These are phyloP conservation scores for Pelobates fuscus DNA, from an alignment of 2,113 vertebrate genomes.

Conservation along the genomic window DNA sequence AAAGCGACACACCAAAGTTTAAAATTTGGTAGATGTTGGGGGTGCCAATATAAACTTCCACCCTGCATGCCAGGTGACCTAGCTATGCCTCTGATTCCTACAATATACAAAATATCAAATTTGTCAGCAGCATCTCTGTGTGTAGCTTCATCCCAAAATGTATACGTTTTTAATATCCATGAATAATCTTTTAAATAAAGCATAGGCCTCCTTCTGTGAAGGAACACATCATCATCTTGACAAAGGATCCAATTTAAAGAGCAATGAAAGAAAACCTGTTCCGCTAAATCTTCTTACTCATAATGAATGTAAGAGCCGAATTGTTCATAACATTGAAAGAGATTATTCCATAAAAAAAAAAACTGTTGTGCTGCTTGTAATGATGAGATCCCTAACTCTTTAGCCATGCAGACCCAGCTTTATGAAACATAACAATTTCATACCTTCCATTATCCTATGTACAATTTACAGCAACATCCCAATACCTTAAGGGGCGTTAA, in stretches of 20 bases:
- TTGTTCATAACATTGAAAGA: conserved; percentile 17
- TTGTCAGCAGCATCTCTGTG: no score
- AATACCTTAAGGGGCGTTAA: neutral
- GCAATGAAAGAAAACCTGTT: neutral
- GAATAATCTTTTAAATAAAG: no score
- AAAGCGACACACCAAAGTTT: no score
- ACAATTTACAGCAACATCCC: conserved; percentile 1
- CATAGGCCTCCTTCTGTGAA: no score
- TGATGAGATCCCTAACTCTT: conserved; percentile 26
- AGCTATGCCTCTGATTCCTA: no score
- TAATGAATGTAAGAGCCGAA: neutral
- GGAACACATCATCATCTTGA: conserved; percentile 1
- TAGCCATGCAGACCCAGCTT: conserved; percentile 5
- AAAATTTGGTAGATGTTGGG: no score
- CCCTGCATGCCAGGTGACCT: no score
- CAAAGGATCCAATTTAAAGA: conserved; percentile 22
- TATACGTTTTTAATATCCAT: no score
- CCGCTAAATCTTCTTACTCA: conserved; percentile 21
- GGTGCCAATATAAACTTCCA: no score
- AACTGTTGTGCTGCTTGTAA: neutral
- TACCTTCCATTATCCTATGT: conserved; percentile 10
- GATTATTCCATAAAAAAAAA: neutral
- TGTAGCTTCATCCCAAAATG: no score
- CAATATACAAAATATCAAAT: no score
- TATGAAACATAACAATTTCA: conserved; percentile 8